Evolutionary conservation across 2,113 vertebrate genomes (phyloP).

Genomic region (Forbesichthys papilliferus): DNA sequence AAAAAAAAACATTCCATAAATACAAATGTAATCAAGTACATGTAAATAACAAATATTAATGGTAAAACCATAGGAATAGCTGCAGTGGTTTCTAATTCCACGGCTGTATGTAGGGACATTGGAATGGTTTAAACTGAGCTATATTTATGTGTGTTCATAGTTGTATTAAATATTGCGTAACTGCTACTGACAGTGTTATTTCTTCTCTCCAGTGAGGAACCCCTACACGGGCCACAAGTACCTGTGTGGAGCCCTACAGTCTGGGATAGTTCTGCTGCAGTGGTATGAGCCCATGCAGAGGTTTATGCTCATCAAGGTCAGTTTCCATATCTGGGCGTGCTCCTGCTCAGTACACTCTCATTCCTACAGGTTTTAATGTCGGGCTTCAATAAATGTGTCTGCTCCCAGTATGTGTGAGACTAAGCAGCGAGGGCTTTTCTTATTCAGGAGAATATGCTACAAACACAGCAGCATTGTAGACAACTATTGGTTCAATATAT

Average conservation of each 20-base stretch:
- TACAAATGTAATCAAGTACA: too few species aligned
- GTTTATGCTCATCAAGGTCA: conserved; percentile 99
- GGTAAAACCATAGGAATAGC: too few species aligned
- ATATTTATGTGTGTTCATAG: background rate
- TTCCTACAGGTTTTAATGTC: background rate
- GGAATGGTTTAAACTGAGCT: too few species aligned
- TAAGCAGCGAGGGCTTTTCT: too few species aligned
- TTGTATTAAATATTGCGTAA: background rate
- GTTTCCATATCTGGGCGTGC: conserved; percentile 7
- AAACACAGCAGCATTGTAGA: background rate
- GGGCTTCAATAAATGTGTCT: too few species aligned
- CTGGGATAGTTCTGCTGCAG: conserved; percentile 95
- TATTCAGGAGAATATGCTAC: background rate
- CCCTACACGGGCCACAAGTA: conserved; percentile 97
- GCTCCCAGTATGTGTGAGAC: too few species aligned
- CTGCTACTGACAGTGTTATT: background rate
- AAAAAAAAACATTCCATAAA: too few species aligned
- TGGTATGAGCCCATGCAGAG: conserved; percentile 99
- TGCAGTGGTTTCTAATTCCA: too few species aligned
- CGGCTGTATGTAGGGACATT: too few species aligned
- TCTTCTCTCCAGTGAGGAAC: conserved; percentile 85
- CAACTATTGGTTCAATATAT: too few species aligned
- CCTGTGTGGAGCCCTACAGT: conserved; percentile 93
- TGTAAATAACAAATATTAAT: too few species aligned
- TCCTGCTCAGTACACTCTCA: background rate